phyloP scores from a whole-genome alignment of 2,113 vertebrate genomes.

The Hemichromis elongatus region DNA sequence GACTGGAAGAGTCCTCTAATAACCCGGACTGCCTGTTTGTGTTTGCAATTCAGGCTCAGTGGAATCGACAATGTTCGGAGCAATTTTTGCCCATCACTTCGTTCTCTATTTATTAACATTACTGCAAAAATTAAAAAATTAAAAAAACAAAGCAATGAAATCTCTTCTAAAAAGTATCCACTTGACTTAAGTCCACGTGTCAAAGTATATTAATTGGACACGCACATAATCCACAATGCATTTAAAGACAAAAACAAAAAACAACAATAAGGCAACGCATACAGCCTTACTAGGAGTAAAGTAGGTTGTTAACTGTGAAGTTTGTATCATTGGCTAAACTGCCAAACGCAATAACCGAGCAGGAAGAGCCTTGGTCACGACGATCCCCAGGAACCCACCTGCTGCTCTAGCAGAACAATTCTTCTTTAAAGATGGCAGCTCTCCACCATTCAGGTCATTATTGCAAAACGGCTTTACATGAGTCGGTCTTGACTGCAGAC shows the following conservation, averaged over 20 bases:
- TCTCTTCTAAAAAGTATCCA: not conserved
- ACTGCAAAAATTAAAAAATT: not conserved
- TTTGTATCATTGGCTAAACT: not conserved
- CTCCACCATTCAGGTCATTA: not conserved
- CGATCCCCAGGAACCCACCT: not conserved
- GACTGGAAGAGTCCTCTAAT: not conserved
- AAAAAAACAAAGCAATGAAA: not conserved
- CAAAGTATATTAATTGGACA: not conserved
- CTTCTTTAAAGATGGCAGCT: not conserved
- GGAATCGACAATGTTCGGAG: not conserved
- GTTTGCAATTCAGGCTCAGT: not conserved
- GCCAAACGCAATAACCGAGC: not conserved
- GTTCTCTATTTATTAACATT: rapidly evolving
- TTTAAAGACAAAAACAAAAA: not conserved
- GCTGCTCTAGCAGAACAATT: not conserved
- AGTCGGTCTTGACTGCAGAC: not conserved
- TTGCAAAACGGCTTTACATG: not conserved
- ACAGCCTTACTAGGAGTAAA: not conserved
- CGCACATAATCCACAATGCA: not conserved
- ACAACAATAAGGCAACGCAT: not conserved
- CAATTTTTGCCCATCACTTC: not conserved
- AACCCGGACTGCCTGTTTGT: not conserved
- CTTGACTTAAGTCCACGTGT: too few relatives aligned
- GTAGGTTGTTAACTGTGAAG: not conserved
- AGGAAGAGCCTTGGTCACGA: not conserved